These are phyloP conservation scores for Oreonectes daqikongensis DNA, from an alignment of 2,797 vertebrate genomes.

Conservation along the genomic window DNA sequence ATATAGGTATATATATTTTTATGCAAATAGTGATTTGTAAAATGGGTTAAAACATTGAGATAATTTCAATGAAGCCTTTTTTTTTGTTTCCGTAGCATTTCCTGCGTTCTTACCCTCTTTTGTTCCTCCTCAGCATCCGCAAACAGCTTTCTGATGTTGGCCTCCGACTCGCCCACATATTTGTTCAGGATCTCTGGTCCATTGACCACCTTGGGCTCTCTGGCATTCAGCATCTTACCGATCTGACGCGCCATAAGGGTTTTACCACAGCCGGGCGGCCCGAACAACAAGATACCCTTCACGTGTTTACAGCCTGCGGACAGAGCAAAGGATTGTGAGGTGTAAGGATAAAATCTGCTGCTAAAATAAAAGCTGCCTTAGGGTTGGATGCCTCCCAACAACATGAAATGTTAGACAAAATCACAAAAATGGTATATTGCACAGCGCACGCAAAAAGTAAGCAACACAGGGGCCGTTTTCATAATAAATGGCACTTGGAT, in stretches of 20 bases:
- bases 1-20: no score
- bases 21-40: no score
- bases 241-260: constrained; percentile 90
- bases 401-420: constrained; percentile 9
- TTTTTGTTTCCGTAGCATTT: not conserved
- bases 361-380: not conserved
- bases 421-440: not conserved
- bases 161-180: constrained; percentile 87
- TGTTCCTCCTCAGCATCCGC: constrained; percentile 89
- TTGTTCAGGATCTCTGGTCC: constrained; percentile 89
- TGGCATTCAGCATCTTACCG: constrained; percentile 88
- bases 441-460: not conserved
- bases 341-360: not conserved
- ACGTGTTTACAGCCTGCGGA: constrained; percentile 86
- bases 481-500: constrained; percentile 6
- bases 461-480: constrained; percentile 3
- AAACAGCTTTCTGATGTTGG: constrained; percentile 88
- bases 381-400: not conserved
- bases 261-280: constrained; percentile 88
- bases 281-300: constrained; percentile 86
- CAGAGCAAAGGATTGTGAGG: constrained; percentile 13
- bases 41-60: no score
- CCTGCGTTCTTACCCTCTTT: constrained; percentile 76
- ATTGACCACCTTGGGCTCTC: constrained; percentile 87
- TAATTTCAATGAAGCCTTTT: constrained; percentile 3